Evolutionary conservation across 2,113 vertebrate species (phyloP), one percentile per base, ranked within the genome.

Genomic region (Perognathus longimembris): DNA sequence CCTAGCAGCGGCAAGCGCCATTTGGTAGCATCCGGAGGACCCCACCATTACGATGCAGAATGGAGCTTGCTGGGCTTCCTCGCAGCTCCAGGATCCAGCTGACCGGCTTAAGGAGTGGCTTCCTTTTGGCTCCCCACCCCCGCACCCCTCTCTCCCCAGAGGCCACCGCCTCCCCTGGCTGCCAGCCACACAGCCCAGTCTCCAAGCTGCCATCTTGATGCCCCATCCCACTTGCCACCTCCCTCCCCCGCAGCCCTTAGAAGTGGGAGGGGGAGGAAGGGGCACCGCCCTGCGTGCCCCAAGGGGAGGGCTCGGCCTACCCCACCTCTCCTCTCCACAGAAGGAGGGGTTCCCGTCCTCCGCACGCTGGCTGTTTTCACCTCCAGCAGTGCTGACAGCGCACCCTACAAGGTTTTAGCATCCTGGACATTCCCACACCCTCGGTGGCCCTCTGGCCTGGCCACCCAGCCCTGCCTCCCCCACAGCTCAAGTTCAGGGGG

Each of bases 241-340:
- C 81, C 90, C 95, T 94, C 94, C 96, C 94, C 94, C 92, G 94
- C 93, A 94, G 57, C 73, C 79, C 76, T 66, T 50, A 77, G 82
- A 40, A 82, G 59, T 36, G 81, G 95, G 94, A 91, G 92, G 93
- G 96, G 96, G 91, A 96, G 93, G 90, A 88, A 80, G 92, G 96
- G 96, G 79, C 96, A 96, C 96, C 96, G 96, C 97, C 96, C 97
- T 96, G 89, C 85, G 67, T 70, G 93, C 91, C 96, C 95, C 78
- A n/a, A 76, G 78, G 76, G 91, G 84, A 95, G 91, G 92, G 78
- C 54, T 87, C 57, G 81, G 81, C 85, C 73, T 66, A 5, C 57
- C 80, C 54, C 85, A 73, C 86, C 73, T 89, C 93, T 74, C 90
- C 88, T 67, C 73, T 66, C 59, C 54, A 80, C 73, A 75, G 93